Evolutionary conservation across 2,113 vertebrate species (phyloP).

Genomic region (Oncorhynchus kisutch): DNA sequence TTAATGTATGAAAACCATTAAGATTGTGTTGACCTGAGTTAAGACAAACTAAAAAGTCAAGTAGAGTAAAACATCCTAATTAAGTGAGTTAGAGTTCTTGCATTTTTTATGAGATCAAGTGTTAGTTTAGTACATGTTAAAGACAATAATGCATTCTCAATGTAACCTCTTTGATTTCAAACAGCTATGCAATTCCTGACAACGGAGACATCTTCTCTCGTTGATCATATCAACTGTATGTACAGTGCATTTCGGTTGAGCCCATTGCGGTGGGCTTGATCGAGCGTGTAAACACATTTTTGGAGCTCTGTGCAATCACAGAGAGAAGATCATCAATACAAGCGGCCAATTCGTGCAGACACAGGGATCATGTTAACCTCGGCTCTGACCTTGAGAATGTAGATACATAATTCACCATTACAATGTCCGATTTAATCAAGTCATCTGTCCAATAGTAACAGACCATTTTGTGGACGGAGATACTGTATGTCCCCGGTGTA

Average conservation of each 20-base stretch:
- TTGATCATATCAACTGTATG: neutral
- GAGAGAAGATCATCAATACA: constrained; percentile 14
- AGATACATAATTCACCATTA: constrained; percentile 15
- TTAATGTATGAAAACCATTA: constrained; percentile 46
- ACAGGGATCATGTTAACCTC: constrained; percentile 6
- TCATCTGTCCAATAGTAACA: constrained; percentile 38
- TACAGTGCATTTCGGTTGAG: neutral
- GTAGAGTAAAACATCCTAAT: neutral
- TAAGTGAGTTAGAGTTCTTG: neutral
- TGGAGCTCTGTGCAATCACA: neutral
- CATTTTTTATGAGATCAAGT: no score
- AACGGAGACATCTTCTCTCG: neutral
- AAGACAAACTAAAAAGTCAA: neutral
- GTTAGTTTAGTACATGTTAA: neutral
- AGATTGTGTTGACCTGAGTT: constrained; percentile 2
- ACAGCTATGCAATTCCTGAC: no score
- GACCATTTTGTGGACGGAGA: constrained; percentile 8
- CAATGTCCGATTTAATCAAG: constrained; percentile 20
- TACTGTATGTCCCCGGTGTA: neutral
- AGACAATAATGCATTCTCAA: neutral
- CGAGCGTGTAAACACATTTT: neutral
- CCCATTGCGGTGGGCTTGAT: constrained; percentile 2
- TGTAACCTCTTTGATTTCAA: no score
- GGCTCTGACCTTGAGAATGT: constrained; percentile 19
- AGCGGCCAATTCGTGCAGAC: neutral